Evolutionary conservation across 2,888 invertebrate species (phyloP), one percentile per base, ranked within the genome.

Genomic region (Ferdinandea cuprea): DNA sequence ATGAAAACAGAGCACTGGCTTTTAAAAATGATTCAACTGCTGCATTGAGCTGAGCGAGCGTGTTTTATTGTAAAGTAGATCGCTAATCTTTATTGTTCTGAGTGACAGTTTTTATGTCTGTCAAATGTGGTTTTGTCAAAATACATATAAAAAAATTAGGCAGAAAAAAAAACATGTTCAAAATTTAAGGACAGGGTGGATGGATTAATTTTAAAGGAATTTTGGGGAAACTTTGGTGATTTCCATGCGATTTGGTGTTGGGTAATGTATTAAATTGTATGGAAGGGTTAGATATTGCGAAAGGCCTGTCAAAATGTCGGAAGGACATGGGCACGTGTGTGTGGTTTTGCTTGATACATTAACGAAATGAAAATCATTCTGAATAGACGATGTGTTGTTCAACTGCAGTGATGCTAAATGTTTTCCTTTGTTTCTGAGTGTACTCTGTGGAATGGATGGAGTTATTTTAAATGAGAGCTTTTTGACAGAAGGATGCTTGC

Each of bases 11-110:
- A 52, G 81, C 66, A 71, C 65, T 81, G 81, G 77, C 81, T 66
- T 77, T 72, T 81, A 66, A 76, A 77, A 81, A 81, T 77, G 59
- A 77, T 58, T 81, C 69, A 46, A 52, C 76, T 76, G 65, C 58
- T 54, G n/a, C n/a, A n/a, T n/a, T n/a, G n/a, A n/a, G n/a, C n/a
- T n/a, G n/a, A n/a, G n/a, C n/a, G n/a, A n/a, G n/a, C 59, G 28
- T 40, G 35, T 19, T 58, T 7, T 30, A 13, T 21, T n/a, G n/a
- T n/a, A n/a, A n/a, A 30, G 25, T 17, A 65, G 71, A 76, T 76
- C 76, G 69, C 71, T 76, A 81, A 81, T 81, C 81, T 81, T 65
- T 52, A 48, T n/a, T n/a, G n/a, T 56, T 46, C 13, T 81, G 76
- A 76, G 59, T 81, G 77, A 81, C 81, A 66, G 81, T 71, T 66